Conservation (phyloP, 2,888 invertebrate genomes). For the Crematogaster levior region DNA sequence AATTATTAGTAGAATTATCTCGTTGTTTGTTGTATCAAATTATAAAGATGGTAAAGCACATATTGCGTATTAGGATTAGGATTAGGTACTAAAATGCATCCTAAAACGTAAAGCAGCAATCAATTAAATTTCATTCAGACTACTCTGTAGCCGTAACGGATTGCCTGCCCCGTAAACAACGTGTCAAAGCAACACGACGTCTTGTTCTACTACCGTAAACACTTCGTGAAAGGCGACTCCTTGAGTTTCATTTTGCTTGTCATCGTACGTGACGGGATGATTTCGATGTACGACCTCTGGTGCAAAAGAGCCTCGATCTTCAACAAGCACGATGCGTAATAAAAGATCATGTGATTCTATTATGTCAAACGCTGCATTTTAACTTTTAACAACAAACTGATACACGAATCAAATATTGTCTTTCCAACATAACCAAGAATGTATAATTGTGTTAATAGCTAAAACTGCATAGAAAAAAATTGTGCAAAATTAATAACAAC, state of each 20-base stretch:
- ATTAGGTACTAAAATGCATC: not conserved
- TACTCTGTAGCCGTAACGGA: slow-evolving; percentile 16
- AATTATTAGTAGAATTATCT: slow-evolving; percentile 5
- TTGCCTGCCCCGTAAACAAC: slow-evolving; percentile 58
- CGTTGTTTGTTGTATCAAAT: not conserved
- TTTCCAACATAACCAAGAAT: not conserved
- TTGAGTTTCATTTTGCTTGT: slow-evolving; percentile 55
- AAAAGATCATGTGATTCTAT: slow-evolving; percentile 12
- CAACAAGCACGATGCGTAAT: slow-evolving; percentile 33
- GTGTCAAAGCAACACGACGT: slow-evolving; percentile 56
- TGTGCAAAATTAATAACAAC: no score
- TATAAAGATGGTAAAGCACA: not conserved
- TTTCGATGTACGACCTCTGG: slow-evolving; percentile 39
- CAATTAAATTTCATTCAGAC: slow-evolving; percentile 2
- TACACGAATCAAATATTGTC: not conserved
- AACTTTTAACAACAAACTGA: slow-evolving; percentile 14
- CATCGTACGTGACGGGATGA: slow-evolving; percentile 34
- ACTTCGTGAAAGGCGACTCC: slow-evolving; percentile 60
- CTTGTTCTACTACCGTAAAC: slow-evolving; percentile 44
- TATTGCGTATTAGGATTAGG: not conserved
- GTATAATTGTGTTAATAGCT: not conserved
- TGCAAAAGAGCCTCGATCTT: slow-evolving; percentile 44
- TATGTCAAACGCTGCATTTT: not conserved
- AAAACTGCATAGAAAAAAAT: not conserved
- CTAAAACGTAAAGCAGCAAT: not conserved